Conservation (phyloP, 1,140 invertebrate genomes). For the Halotydeus destructor region DNA sequence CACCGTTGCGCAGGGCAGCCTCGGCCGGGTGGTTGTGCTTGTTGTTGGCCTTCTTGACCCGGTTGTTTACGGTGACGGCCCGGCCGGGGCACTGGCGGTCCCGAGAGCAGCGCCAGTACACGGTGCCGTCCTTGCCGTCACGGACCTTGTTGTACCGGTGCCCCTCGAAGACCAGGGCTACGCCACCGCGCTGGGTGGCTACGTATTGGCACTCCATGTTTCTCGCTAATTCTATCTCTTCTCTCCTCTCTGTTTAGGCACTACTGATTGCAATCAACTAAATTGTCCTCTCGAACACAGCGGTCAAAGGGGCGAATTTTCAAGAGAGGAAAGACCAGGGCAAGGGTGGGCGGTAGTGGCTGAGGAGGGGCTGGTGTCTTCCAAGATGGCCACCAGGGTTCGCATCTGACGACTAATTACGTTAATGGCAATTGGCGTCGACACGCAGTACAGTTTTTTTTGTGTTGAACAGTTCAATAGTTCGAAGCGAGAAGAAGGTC, state of each 20-base stretch:
- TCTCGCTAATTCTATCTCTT: not conserved
- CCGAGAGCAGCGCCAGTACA: constrained; percentile 21
- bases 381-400: not conserved
- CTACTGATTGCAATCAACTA: not conserved
- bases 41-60: constrained; percentile 22
- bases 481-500: no score
- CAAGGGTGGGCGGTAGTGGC: no score
- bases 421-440: no score
- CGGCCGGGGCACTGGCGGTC: constrained; percentile 21
- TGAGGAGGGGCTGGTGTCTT: no score
- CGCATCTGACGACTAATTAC: constrained; percentile 55
- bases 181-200: constrained; percentile 20
- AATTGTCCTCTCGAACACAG: not conserved
- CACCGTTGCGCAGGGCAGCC: constrained; percentile 8
- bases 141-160: constrained; percentile 21
- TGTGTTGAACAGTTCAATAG: no score
- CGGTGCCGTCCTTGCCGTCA: constrained; percentile 21
- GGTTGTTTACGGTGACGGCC: constrained; percentile 21
- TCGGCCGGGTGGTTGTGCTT: constrained; percentile 22
- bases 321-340: no score
- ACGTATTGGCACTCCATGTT: constrained; percentile 21
- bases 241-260: not conserved
- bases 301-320: no score
- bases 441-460: no score
- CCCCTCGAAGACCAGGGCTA: constrained; percentile 21